Evolutionary conservation across 2,797 vertebrate genomes (phyloP).

Genomic region (Odontamblyopus lacepedii): DNA sequence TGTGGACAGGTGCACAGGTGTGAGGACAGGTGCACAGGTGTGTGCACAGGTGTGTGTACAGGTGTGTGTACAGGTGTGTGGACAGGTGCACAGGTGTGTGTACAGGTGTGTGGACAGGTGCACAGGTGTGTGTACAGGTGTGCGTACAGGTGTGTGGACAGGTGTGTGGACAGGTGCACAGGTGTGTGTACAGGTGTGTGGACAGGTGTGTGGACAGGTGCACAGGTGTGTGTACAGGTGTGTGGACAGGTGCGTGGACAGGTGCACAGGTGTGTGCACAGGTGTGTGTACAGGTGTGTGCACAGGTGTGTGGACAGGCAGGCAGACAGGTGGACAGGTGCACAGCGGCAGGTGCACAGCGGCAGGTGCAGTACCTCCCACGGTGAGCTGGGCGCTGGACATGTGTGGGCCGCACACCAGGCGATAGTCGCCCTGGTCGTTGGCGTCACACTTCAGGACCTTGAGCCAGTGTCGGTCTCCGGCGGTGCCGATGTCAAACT

Average conservation of each 20-base stretch:
- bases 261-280: too few relatives aligned
- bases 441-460: conserved; percentile 85
- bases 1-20: background rate
- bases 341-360: background rate
- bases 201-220: too few relatives aligned
- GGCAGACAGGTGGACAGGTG: too few relatives aligned
- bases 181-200: too few relatives aligned
- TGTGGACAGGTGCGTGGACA: too few relatives aligned
- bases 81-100: too few relatives aligned
- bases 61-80: too few relatives aligned
- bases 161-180: too few relatives aligned
- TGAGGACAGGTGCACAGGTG: too few relatives aligned
- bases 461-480: conserved; percentile 86
- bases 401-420: conserved; percentile 97
- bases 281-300: too few relatives aligned
- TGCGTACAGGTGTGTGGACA: background rate
- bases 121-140: background rate
- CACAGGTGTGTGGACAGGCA: too few relatives aligned
- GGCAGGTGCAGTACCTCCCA: conserved; percentile 83
- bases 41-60: conserved; percentile 40
- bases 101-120: background rate
- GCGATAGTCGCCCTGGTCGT: conserved; percentile 93
- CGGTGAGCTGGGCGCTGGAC: conserved; percentile 89
- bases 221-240: too few relatives aligned
- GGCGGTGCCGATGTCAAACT: conserved; percentile 86